Base-by-base conservation (phyloP, 2,888 invertebrate genomes). In the Acanthococcus lagerstroemiae region DNA sequence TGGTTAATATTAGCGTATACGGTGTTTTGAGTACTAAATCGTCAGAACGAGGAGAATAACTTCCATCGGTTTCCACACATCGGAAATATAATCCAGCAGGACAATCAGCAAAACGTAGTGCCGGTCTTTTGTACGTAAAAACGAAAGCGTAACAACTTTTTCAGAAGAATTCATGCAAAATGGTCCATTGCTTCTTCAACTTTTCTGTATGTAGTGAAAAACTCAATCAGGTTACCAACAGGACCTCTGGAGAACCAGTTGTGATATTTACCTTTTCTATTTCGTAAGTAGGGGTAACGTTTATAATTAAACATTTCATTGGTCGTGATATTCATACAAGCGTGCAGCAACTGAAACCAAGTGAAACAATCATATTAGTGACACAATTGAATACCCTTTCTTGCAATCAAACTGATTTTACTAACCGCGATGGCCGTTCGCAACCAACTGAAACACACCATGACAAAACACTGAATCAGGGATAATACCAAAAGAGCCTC, bases 281-380 rank as follows among this genome's bases (percentile, higher is more conserved):
- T 93, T 65, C 92, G 81, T 69, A 95, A 77, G 75, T 95, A 94
- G 0, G 90, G 87, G 76, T 94, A 94, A 60, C 93, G 81, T 75
- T 91, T 91, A 76, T 90, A 90, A 78, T 94, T 94, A 75, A 93
- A 90, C 88, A 92, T 90, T 78, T 95, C 94, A 76, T 94, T 95
- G 54, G 93, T 93, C 6, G 95, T 94, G 68, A 94, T 78, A 78
- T 95, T 95, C 88, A 90, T 89, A 74, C 90, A 88, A 12, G 91
- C 92, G 75, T 94, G 92, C 22, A 92, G 79, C 58, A 92, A 84
- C 93, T 94, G 79, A 21, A 79, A 80, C 70, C 37, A 37, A 37
- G 37, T 68, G 70, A 72, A 61, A 48, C 12, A n/a, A 17, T 30
- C 9, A 58, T 44, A 3, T 17, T 21, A 25, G 46, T 5, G 46